Base-by-base conservation (phyloP, 2,113 vertebrate genomes). In the Heteronetta atricapilla region DNA sequence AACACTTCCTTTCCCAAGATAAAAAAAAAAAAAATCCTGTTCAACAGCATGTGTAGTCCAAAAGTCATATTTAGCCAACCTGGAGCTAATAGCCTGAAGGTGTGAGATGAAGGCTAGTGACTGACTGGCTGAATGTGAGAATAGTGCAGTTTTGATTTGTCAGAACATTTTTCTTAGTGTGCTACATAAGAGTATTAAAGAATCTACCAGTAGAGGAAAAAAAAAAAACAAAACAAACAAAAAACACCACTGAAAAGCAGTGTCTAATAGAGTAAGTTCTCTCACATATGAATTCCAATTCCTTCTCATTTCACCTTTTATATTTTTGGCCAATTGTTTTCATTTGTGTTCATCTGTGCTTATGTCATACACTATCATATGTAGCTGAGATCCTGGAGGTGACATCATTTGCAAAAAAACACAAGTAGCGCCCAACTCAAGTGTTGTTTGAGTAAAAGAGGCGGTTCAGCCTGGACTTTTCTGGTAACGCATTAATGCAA, bases 1-100 rank as follows among this genome's bases (percentile, higher is more conserved):
- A 95, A 79, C 77, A 96, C 86, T 97, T 98, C 97, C 91, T 80
- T 97, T 98, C 94, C 92, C 96, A 95, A 92, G 91, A 86, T 31
- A 2, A 25, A 38, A 69, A 53, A 46, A 76, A 70, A 55, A 78
- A 63, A 88, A 50, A 86, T 93, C 40, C 86, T 31, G 4, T 82
- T 86, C 86, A 93, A 92, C 70, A 91, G 42, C 79, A 52, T 76
- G 11, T 84, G 12, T 75, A 84, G 40, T 92, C 91, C 66, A 10
- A 92, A 90, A 88, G 76, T 68, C 86, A 83, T 42, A 82, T 70
- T 78, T 92, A 78, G 44, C 55, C 66, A 87, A 81, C 29, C 40
- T 46, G 28, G 22, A 73, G 50, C 68, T 73, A 78, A 64, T 73
- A 58, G 60, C 86, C 87, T 94, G 68, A 88, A 95, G 83, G 88